Percentiles rank a stretch among this genome's conserved stretches.
Conservation (phyloP, 2,113 vertebrate species). For the Toxostoma redivivum region DNA sequence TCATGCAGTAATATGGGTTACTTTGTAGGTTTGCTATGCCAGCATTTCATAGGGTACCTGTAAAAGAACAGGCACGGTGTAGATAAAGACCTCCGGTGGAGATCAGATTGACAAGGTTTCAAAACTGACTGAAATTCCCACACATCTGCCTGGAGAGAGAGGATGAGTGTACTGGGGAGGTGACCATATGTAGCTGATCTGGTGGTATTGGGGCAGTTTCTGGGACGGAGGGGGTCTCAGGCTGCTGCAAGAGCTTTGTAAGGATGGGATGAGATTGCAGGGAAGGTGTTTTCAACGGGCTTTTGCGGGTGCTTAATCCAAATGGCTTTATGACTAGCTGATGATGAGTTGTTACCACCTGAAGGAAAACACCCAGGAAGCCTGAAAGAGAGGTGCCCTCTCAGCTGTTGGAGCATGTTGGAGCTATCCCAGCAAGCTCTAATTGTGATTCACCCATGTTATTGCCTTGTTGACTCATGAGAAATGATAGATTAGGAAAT, state of each 20-base stretch:
- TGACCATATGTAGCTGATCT: neutral
- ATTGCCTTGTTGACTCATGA: neutral
- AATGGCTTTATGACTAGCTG: neutral
- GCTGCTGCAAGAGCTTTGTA: neutral
- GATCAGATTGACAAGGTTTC: neutral
- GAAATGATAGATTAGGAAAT: slow-evolving; percentile 17
- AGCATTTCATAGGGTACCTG: neutral
- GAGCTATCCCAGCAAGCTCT: neutral
- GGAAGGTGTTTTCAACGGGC: neutral
- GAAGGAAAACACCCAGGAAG: neutral
- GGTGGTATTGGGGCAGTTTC: neutral
- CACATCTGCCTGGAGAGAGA: neutral
- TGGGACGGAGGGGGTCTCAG: neutral
- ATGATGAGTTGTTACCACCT: neutral
- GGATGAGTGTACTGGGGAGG: accelerated
- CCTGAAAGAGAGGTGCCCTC: neutral
- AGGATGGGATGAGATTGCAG: neutral
- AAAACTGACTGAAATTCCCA: neutral
- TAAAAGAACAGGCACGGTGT: neutral
- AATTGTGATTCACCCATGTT: neutral
- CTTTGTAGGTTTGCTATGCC: neutral
- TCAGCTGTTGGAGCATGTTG: neutral
- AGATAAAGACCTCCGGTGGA: neutral
- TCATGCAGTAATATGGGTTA: neutral
- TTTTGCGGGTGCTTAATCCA: neutral